Conservation (phyloP, 1,140 invertebrate genomes). For the Whitmania pigra region DNA sequence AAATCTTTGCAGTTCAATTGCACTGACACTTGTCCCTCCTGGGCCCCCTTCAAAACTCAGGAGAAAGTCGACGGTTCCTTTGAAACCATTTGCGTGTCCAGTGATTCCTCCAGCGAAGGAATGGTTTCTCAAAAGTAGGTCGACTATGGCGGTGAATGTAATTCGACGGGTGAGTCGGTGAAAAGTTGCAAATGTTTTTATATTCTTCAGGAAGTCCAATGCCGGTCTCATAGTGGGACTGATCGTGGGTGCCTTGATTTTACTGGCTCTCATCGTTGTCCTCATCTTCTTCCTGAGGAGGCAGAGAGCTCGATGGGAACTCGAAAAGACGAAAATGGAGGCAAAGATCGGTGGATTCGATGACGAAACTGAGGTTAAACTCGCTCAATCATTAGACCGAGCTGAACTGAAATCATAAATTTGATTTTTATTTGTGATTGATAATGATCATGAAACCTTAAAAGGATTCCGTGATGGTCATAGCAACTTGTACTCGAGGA, state of each 20-base stretch:
- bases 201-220: background rate
- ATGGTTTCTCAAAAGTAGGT: background rate
- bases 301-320: slow-evolving; percentile 1
- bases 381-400: background rate
- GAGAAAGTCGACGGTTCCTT: background rate
- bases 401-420: background rate
- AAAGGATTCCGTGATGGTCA: background rate
- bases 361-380: slow-evolving; percentile 13
- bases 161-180: background rate
- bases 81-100: slow-evolving; percentile 11
- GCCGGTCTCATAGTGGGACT: slow-evolving; percentile 4
- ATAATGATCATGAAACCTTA: background rate
- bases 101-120: background rate
- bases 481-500: background rate
- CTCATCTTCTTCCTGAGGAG: slow-evolving; percentile 10
- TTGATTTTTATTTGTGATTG: background rate
- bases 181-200: no score
- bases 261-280: slow-evolving; percentile 1
- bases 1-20: slow-evolving; percentile 61
- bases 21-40: slow-evolving; percentile 64
- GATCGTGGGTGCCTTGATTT: slow-evolving; percentile 3
- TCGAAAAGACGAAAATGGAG: background rate
- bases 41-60: slow-evolving; percentile 56
- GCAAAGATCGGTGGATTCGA: slow-evolving; percentile 14
- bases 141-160: background rate